Percentiles rank a stretch among this genome's conserved stretches.
These are phyloP conservation scores for Pseudorectes ferrugineus DNA, from an alignment of 2,113 vertebrate species.

Conservation along the genomic window DNA sequence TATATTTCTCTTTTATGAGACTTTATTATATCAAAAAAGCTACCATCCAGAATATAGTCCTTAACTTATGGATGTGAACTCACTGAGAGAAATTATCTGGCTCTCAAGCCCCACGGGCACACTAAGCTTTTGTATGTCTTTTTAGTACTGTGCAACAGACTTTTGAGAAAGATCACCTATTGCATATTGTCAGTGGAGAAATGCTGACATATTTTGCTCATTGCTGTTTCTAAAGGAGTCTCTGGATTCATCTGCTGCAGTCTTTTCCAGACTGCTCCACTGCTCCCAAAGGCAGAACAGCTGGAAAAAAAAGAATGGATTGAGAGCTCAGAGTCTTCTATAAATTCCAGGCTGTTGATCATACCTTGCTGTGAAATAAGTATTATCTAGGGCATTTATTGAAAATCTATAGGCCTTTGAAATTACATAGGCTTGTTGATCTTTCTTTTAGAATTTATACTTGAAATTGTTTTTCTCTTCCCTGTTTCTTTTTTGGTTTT, in stretches of 20 bases:
- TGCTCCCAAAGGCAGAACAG: constrained; percentile 7
- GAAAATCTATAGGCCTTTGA: constrained; percentile 12
- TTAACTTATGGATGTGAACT: constrained; percentile 32
- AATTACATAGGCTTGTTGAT: background rate
- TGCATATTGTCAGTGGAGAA: constrained; percentile 14
- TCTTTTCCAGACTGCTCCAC: constrained; percentile 18
- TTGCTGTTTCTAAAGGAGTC: constrained; percentile 18
- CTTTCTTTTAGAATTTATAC: background rate
- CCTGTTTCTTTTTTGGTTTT: background rate
- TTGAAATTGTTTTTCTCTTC: background rate
- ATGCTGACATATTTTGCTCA: constrained; percentile 10
- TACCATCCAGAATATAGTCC: constrained; percentile 56
- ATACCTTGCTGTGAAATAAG: background rate
- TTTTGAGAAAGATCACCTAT: constrained; percentile 38
- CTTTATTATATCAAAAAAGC: constrained; percentile 61
- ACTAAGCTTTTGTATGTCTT: constrained; percentile 15
- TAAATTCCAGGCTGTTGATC: constrained; percentile 9
- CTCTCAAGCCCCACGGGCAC: background rate
- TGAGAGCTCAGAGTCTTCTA: background rate
- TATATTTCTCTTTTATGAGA: constrained; percentile 68
- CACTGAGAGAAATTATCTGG: constrained; percentile 10
- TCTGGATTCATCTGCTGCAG: constrained; percentile 1
- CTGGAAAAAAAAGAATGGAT: background rate
- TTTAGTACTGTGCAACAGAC: background rate
- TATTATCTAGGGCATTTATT: background rate